Evolutionary conservation across 2,113 vertebrate genomes (phyloP).

Genomic region (Hiodon alosoides): DNA sequence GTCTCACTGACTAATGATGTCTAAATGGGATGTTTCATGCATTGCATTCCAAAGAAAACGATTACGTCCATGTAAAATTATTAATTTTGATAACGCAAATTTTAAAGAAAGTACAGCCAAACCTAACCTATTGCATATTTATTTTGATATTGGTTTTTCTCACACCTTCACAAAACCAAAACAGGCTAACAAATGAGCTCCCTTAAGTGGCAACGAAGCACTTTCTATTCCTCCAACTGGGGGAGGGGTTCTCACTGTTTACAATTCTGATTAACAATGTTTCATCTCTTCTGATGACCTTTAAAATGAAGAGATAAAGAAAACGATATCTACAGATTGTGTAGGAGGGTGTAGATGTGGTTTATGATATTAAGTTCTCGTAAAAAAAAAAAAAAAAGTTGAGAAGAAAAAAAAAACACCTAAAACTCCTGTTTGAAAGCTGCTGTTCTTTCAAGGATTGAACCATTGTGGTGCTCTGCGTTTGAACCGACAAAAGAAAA

Average conservation of each 20-base stretch:
- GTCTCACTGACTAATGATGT: too few relatives aligned
- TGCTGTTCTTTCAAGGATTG: constrained; percentile 56
- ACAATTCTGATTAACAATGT: constrained; percentile 52
- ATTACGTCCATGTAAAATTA: too few relatives aligned
- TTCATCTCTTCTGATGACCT: constrained; percentile 64
- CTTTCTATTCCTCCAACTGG: constrained; percentile 18
- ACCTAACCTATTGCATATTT: too few relatives aligned
- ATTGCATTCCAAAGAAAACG: too few relatives aligned
- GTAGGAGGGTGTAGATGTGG: constrained; percentile 69
- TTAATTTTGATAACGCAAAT: too few relatives aligned
- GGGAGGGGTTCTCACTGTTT: constrained; percentile 33
- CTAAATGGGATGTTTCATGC: too few relatives aligned
- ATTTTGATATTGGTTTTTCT: too few relatives aligned
- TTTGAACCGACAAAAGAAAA: neutral
- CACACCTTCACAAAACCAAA: too few relatives aligned
- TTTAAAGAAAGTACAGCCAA: too few relatives aligned
- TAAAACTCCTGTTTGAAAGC: constrained; percentile 49
- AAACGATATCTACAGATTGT: constrained; percentile 52
- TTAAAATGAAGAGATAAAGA: constrained; percentile 66
- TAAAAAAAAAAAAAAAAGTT: constrained; percentile 51
- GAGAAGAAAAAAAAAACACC: constrained; percentile 39
- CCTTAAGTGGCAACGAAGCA: constrained; percentile 16
- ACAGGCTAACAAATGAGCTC: neutral
- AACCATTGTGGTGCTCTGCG: constrained; percentile 30
- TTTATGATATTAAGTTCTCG: constrained; percentile 65